A percentile compares a stretch with the other conserved stretches of the same genome.
Evolutionary conservation across 2,797 vertebrate species (phyloP).

Genomic region (Danio albolineatus): DNA sequence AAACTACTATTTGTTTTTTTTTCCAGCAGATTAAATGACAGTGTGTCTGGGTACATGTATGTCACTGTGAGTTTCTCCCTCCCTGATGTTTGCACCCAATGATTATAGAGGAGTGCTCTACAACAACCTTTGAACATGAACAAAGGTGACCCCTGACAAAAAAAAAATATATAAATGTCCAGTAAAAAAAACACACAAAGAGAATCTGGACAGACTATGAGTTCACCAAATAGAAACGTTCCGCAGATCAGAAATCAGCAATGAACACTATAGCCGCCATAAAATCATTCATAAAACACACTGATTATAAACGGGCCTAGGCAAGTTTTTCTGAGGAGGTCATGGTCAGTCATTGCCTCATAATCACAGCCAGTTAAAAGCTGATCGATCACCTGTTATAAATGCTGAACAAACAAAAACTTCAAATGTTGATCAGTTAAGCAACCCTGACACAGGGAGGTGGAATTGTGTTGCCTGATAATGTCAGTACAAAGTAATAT

Average conservation of each 20-base stretch:
- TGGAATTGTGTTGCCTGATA: background rate
- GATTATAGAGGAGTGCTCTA: background rate
- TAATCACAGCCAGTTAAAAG: slow-evolving; percentile 10
- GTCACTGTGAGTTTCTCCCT: slow-evolving; percentile 4
- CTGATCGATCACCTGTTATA: background rate
- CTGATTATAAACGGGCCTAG: background rate
- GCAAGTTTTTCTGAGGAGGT: background rate
- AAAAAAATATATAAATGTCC: background rate
- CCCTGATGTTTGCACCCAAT: background rate
- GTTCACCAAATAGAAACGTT: background rate
- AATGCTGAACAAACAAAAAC: background rate
- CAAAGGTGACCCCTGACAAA: background rate
- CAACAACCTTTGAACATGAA: slow-evolving; percentile 23
- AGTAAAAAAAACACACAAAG: slow-evolving; percentile 2
- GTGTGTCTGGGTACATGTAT: background rate
- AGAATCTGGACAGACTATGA: background rate
- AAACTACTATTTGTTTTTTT: background rate
- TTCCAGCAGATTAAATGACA: background rate
- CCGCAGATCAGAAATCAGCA: background rate
- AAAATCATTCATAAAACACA: slow-evolving; percentile 7
- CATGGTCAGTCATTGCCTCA: background rate
- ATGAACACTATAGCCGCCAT: background rate
- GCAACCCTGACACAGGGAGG: background rate
- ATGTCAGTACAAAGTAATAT: background rate
- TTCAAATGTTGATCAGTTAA: background rate